Evolutionary conservation across 2,113 vertebrate species (phyloP).

Genomic region (Xiphophorus maculatus): DNA sequence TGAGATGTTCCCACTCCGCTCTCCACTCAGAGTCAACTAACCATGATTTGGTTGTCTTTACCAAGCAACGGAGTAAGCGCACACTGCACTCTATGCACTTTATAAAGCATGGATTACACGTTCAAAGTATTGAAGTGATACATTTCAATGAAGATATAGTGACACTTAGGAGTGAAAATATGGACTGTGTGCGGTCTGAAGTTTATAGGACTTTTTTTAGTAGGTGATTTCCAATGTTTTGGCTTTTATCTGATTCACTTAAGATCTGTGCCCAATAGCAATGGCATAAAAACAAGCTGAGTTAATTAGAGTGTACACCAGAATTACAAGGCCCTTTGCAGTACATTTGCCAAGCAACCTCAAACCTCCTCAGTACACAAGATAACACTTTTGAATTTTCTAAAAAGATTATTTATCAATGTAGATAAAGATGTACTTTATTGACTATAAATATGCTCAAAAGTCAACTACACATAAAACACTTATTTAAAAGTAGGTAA

Average conservation of each 20-base stretch:
- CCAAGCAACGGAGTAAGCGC: neutral
- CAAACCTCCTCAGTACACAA: neutral
- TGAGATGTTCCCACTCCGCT: neutral
- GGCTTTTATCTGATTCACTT: constrained; percentile 48
- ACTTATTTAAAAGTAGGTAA: too few species aligned
- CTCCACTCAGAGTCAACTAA: neutral
- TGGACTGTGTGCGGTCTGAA: constrained; percentile 28
- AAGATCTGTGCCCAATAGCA: constrained; percentile 46
- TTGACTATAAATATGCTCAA: neutral
- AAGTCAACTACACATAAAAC: too few species aligned
- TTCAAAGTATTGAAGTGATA: too few species aligned
- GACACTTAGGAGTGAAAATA: neutral
- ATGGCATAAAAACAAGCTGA: neutral
- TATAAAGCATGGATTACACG: too few species aligned
- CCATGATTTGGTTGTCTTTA: neutral
- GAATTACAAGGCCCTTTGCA: constrained; percentile 51
- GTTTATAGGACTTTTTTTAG: constrained; percentile 47
- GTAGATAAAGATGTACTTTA: too few species aligned
- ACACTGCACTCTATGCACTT: neutral
- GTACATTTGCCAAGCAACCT: constrained; percentile 4
- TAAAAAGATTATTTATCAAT: too few species aligned
- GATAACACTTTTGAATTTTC: neutral
- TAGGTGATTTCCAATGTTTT: constrained; percentile 63
- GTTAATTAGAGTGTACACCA: constrained; percentile 52
- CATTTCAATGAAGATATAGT: too few species aligned